These are phyloP conservation scores for Piezodorus guildinii DNA, from an alignment of 1,140 invertebrate genomes.

Conservation along the genomic window DNA sequence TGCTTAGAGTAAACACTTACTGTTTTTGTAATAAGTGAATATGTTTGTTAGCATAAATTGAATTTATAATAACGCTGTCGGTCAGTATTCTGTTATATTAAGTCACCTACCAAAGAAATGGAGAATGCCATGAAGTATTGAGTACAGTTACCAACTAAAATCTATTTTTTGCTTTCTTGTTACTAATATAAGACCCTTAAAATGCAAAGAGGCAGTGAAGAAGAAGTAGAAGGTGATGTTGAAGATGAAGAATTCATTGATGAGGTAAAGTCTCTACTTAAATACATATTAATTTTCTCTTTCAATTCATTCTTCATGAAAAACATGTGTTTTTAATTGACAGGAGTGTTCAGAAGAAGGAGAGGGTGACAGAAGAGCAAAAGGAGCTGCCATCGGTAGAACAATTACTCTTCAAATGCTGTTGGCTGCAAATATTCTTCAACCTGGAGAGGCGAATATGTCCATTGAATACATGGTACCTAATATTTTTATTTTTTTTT, in stretches of 20 bases:
- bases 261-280: slow-evolving; percentile 27
- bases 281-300: background rate
- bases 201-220: slow-evolving; percentile 23
- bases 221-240: slow-evolving; percentile 30
- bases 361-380: slow-evolving; percentile 12
- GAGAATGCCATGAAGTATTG: too few species aligned
- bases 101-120: too few species aligned
- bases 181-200: background rate
- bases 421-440: slow-evolving; percentile 64
- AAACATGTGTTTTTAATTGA: background rate
- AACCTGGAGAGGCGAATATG: slow-evolving; percentile 67
- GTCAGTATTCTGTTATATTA: too few species aligned
- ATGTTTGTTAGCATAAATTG: too few species aligned
- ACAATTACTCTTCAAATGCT: slow-evolving; percentile 75
- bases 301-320: background rate
- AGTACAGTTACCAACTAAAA: too few species aligned
- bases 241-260: slow-evolving; percentile 30
- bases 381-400: slow-evolving; percentile 43
- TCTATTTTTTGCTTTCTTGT: too few species aligned
- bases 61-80: too few species aligned
- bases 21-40: too few species aligned
- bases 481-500: background rate
- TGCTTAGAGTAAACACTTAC: too few species aligned
- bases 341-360: slow-evolving; percentile 21
- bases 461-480: slow-evolving; percentile 77